A percentile compares a stretch with the other conserved stretches of the same genome.
These are phyloP conservation scores for Hydrotaea cyrtoneurina DNA, from an alignment of 2,888 invertebrate species.

Conservation along the genomic window DNA sequence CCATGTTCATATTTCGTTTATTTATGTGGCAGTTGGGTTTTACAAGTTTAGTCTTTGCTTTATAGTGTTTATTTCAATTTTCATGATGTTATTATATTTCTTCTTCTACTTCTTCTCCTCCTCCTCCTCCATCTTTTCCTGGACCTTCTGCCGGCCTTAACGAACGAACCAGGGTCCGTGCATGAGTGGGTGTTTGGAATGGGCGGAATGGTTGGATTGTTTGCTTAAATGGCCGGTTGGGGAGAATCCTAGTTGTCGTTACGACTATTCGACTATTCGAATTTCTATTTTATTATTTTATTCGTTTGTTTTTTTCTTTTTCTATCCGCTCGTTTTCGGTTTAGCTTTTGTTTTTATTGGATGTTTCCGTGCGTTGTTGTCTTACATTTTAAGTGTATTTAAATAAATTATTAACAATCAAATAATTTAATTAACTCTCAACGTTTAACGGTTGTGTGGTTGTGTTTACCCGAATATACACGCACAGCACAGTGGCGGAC, in stretches of 20 bases:
- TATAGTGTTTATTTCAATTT: constrained; percentile 67
- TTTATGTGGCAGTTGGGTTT: constrained; percentile 67
- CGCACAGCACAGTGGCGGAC: not conserved
- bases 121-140: not conserved
- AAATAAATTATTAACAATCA: constrained; percentile 65
- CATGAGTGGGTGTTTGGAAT: constrained; percentile 26
- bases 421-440: constrained; percentile 58
- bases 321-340: not conserved
- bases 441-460: constrained; percentile 37
- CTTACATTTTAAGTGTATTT: constrained; percentile 59
- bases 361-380: not conserved
- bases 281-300: constrained; percentile 60
- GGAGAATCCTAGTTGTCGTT: constrained; percentile 59
- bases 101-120: constrained; percentile 8
- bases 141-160: no score
- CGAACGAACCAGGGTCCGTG: not conserved
- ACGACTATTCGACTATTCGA: constrained; percentile 63
- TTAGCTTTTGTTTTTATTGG: not conserved
- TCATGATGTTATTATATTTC: constrained; percentile 54
- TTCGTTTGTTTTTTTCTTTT: constrained; percentile 12
- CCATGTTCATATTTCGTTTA: constrained; percentile 66
- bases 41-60: constrained; percentile 64
- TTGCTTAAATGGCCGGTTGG: constrained; percentile 36
- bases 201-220: constrained; percentile 37
- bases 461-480: no score